Evolutionary conservation across 2,797 vertebrate species (phyloP).

Genomic region (Phrynocephalus guinanensis): DNA sequence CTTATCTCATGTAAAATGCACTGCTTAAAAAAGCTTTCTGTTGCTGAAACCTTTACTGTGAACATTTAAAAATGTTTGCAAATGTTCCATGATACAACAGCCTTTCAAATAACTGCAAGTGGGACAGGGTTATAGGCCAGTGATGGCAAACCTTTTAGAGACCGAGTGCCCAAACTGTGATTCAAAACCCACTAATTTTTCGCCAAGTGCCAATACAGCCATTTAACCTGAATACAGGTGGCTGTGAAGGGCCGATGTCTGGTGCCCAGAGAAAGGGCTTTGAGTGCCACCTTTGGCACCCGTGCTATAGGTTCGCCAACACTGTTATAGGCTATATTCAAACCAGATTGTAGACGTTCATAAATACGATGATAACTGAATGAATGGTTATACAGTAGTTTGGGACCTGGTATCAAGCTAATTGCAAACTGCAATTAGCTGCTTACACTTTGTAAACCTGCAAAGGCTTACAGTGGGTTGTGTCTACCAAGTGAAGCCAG

Average conservation of each 20-base stretch:
- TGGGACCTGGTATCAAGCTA: not conserved
- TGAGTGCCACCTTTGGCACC: no score
- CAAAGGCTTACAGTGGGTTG: fast-evolving
- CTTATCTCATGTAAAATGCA: not conserved
- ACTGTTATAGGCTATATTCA: not conserved
- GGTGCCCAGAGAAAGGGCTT: no score
- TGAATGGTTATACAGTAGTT: not conserved
- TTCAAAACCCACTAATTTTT: no score
- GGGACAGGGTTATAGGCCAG: no score
- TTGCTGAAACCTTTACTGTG: not conserved
- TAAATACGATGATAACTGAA: fast-evolving
- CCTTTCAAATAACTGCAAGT: not conserved
- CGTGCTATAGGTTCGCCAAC: no score
- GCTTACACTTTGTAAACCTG: fast-evolving
- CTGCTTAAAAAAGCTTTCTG: not conserved
- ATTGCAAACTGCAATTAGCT: not conserved
- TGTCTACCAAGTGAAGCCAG: not conserved
- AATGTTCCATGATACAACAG: not conserved
- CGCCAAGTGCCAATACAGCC: no score
- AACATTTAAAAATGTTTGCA: not conserved
- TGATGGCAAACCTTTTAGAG: no score
- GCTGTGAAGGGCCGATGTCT: no score
- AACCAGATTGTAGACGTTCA: not conserved
- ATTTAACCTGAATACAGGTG: no score
- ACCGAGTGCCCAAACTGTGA: no score